Base-by-base conservation (phyloP, 2,888 invertebrate genomes). In the Amphipyra berbera region DNA sequence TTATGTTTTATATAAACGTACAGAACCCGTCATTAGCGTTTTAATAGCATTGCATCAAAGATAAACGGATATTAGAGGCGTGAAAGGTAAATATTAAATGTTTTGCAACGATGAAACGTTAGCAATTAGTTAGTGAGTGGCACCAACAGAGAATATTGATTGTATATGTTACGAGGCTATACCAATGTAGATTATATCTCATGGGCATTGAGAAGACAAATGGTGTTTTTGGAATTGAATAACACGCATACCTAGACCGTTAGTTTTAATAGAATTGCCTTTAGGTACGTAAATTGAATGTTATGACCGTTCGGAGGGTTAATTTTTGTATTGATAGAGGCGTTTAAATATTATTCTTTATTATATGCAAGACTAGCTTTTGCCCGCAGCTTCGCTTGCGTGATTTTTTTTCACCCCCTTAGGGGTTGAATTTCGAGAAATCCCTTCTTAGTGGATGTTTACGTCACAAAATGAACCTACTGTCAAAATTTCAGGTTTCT, bases 41-140 rank as follows among this genome's bases (percentile, higher is more conserved):
- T 70, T 76, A 74, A 74, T 76, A 60, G 68, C 67, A 72, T 83
- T 82, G 76, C 81, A 81, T 82, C 82, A 84, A 80, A 78, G 73
- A 81, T 80, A 74, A 82, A 75, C 77, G 72, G 75, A 77, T 76
- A 71, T 73, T 72, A 64, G 62, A 76, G 56, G 73, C 70, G 82
- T 81, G 82, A 84, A 83, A 85, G 83, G 80, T 78, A 81, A 79
- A 78, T 69, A 78, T 73, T 55, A 69, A 61, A 75, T 59, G 73
- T 81, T 73, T 81, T 73, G 76, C 73, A 77, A 81, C 62, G 75
- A 78, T 74, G 78, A 82, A 77, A 84, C 76, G 73, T 68, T 68
- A 59, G 69, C 73, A 69, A 77, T 75, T 78, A 78, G 64, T 68
- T 64, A 65, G 73, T 69, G 71, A 79, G 70, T 65, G 77, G 75